Base-by-base conservation (phyloP, 1,140 invertebrate species). In the Notospermus geniculatus region DNA sequence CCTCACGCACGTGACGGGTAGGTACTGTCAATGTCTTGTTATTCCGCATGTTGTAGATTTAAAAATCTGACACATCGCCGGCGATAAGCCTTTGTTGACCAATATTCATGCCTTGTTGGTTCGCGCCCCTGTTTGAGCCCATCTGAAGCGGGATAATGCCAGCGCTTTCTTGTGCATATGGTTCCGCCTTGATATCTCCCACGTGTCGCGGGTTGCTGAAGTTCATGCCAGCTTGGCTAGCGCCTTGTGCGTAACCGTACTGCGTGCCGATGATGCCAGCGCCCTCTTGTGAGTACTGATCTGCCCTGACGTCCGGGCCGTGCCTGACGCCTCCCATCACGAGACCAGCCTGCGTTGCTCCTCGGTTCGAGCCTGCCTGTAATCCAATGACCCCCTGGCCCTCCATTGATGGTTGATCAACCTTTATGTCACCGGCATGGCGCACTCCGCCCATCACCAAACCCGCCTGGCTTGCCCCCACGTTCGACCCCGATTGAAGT, bases 321-420 rank as follows among this genome's bases (percentile, higher is more conserved):
- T 95, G 92, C 81, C 92, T 84, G 66, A 91, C 93, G 82, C 94
- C 93, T 66, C 92, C 92, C 72, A 95, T 92, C 77, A 91, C 93
- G 70, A 94, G 92, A 29, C 92, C 92, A 72, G 90, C 91, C 82
- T 94, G 92, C 72, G 85, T 94, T 66, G 92, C 92, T 7, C 91
- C 86, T 72, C 91, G 92, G 82, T 94, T 94, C 46, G 89, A 89
- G 46, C 92, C 92, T 53, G 91, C 91, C 78, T 95, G 92, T 0
- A 95, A 85, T 62, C 92, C 92, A 64, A 95, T 93, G 36, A 94
- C 88, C 25, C 88, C 88, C 70, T 86, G 1, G 86, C 82, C 69
- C 95, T 85, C 2, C 91, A 90, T 41, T 64, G 36, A 25, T 41
- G 54, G 23, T 15, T 64, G 52, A 39, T 59, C 62, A 15, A 43